Evolutionary conservation across 2,797 vertebrate genomes (phyloP).

Genomic region (Parambassis ranga): DNA sequence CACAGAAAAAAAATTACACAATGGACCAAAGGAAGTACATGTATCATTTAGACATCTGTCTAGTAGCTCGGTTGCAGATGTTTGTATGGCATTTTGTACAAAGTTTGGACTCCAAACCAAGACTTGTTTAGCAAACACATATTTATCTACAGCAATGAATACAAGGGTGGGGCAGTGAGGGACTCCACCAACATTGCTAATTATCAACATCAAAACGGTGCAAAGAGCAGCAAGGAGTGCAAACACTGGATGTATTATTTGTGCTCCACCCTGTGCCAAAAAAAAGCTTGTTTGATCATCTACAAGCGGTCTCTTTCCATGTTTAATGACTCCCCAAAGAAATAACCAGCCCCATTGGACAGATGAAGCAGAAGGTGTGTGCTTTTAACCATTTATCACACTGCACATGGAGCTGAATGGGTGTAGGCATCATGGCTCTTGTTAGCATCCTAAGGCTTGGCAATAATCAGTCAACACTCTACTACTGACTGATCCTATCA

Average conservation of each 20-base stretch:
- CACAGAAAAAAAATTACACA: slow-evolving; percentile 20
- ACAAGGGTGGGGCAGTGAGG: neutral
- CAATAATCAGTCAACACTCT: slow-evolving; percentile 13
- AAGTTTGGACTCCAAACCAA: neutral
- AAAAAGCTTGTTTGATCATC: neutral
- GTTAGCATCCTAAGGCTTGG: slow-evolving; percentile 20
- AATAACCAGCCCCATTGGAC: neutral
- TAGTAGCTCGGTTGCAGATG: neutral
- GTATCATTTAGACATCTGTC: neutral
- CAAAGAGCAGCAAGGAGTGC: neutral
- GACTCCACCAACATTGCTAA: neutral
- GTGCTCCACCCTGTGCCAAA: slow-evolving; percentile 18
- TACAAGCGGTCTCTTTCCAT: neutral
- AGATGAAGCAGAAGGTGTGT: neutral
- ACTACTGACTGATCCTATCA: slow-evolving; percentile 1
- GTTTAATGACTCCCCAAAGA: neutral
- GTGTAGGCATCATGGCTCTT: slow-evolving; percentile 12
- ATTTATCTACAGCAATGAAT: neutral
- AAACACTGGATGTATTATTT: neutral
- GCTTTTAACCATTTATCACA: neutral
- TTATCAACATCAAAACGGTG: slow-evolving; percentile 23
- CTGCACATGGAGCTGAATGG: slow-evolving; percentile 9
- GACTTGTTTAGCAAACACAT: neutral
- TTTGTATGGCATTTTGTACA: neutral
- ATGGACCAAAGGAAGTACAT: neutral